A percentile compares a stretch with the other conserved stretches of the same genome.
phyloP scores from a whole-genome alignment of 2,797 vertebrate genomes.

The Novumbra hubbsi region DNA sequence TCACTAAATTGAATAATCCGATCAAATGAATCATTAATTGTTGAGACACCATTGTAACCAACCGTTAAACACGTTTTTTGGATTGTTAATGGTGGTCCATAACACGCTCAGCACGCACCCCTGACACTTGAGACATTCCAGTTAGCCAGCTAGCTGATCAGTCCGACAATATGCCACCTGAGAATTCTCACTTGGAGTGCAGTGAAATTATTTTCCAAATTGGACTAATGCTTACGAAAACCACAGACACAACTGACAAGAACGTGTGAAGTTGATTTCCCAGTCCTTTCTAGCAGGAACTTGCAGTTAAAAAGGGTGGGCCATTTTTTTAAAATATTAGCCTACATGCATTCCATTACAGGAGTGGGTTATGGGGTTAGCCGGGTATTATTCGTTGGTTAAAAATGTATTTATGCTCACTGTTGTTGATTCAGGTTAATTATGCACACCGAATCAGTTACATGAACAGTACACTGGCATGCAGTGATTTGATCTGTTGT shows the following conservation, averaged over 20 bases:
- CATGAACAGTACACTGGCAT: background rate
- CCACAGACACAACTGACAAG: background rate
- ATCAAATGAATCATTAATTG: background rate
- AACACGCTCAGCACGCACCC: background rate
- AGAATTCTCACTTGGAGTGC: background rate
- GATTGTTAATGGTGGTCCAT: background rate
- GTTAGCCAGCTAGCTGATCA: background rate
- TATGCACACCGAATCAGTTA: background rate
- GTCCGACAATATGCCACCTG: background rate
- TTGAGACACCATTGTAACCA: background rate
- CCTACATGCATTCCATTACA: background rate
- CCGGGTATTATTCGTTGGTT: background rate
- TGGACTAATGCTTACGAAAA: background rate
- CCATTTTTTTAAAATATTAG: background rate
- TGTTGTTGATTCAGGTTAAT: background rate
- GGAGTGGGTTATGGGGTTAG: background rate
- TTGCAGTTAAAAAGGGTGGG: conserved; percentile 1
- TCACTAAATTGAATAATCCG: background rate
- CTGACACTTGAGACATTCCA: background rate
- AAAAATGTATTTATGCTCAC: background rate
- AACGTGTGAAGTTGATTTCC: background rate
- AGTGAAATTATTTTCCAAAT: background rate
- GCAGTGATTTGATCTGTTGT: background rate
- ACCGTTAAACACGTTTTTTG: background rate
- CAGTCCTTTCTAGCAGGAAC: background rate